Evolutionary conservation across 2,113 vertebrate genomes (phyloP).

Genomic region (Malurus melanocephalus): DNA sequence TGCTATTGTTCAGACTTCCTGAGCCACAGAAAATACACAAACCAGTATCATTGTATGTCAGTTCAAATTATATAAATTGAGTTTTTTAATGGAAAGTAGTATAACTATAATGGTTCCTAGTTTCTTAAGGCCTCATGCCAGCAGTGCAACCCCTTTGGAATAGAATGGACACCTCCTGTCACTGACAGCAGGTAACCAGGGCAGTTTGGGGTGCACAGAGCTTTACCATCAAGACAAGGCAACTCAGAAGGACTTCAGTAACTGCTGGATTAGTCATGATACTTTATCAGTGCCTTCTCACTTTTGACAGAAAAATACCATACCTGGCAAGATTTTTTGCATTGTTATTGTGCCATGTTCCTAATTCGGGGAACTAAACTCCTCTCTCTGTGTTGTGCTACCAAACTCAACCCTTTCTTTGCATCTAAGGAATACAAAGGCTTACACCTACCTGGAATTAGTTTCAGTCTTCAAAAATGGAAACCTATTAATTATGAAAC

Average conservation of each 20-base stretch:
- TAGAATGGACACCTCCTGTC: neutral
- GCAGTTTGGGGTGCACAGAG: neutral
- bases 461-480: neutral
- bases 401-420: neutral
- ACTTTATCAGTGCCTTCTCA: neutral
- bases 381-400: neutral
- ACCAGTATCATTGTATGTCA: neutral
- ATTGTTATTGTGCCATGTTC: neutral
- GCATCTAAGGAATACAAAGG: neutral
- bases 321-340: neutral
- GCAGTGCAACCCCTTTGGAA: neutral
- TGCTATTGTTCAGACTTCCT: neutral
- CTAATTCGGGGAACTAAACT: neutral
- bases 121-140: neutral
- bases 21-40: neutral
- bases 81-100: neutral
- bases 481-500: neutral
- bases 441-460: neutral
- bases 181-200: neutral
- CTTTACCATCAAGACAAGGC: neutral
- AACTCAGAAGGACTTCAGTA: neutral
- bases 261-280: neutral
- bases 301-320: neutral
- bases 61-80: neutral
- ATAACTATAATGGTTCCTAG: neutral